Percentiles rank a stretch among this genome's conserved stretches.
These are phyloP conservation scores for Ameiurus melas DNA, from an alignment of 2,113 vertebrate genomes.

Conservation along the genomic window DNA sequence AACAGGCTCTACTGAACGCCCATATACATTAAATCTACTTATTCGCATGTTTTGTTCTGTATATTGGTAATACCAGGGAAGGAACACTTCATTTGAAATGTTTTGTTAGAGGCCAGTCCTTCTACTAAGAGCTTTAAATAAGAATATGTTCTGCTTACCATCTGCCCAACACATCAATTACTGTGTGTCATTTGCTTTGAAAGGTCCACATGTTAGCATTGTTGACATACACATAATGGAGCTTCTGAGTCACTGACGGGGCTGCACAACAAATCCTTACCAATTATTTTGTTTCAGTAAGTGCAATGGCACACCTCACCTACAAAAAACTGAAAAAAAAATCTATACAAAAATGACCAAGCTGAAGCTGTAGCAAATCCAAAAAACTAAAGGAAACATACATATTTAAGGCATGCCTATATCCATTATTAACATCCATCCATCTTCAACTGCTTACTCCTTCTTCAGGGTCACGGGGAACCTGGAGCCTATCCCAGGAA, in stretches of 20 bases:
- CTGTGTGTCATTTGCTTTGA: background rate
- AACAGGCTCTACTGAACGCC: background rate
- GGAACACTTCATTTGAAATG: background rate
- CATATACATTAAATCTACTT: background rate
- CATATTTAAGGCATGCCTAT: background rate
- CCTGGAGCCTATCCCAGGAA: too few species aligned
- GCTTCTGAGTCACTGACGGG: background rate
- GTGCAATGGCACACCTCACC: background rate
- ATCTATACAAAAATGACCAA: background rate
- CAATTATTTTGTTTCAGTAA: slow-evolving; percentile 25
- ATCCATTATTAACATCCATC: background rate
- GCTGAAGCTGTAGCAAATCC: background rate
- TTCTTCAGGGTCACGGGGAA: too few species aligned
- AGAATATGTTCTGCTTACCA: background rate
- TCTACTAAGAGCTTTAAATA: background rate
- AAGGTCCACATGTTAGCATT: background rate
- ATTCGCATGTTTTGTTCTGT: background rate
- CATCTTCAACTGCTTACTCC: too few species aligned
- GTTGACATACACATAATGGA: slow-evolving; percentile 12
- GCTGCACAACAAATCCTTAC: slow-evolving; percentile 18
- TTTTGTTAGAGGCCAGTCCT: background rate
- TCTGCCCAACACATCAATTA: background rate
- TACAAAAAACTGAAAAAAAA: too few species aligned
- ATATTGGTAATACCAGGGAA: slow-evolving; percentile 3
- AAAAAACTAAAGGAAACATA: background rate